Evolutionary conservation across 2,888 invertebrate species (phyloP).

Genomic region (Adelognathus sp.): DNA sequence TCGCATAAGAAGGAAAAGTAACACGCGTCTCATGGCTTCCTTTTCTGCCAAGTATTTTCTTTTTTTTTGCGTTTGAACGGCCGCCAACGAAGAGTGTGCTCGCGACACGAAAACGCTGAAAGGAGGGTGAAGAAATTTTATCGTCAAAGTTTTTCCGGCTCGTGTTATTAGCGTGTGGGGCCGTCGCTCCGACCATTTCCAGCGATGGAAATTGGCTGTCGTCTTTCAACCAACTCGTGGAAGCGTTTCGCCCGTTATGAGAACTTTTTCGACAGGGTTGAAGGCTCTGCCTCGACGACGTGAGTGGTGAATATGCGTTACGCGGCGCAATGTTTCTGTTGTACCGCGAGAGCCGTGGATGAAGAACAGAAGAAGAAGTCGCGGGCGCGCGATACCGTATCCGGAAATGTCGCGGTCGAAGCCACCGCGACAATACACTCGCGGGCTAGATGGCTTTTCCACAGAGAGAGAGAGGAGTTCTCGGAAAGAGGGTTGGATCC

Average conservation of each 20-base stretch:
- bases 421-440: constrained; percentile 40
- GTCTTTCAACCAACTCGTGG: background rate
- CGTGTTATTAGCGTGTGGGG: constrained; percentile 41
- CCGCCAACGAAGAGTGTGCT: constrained; percentile 7
- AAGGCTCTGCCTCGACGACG: constrained; percentile 10
- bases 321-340: background rate
- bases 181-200: background rate
- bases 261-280: constrained; percentile 32
- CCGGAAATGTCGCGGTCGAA: constrained; percentile 54
- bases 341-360: background rate
- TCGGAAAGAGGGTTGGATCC: constrained; percentile 40
- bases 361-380: constrained; percentile 4
- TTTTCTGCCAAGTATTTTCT: constrained; percentile 3
- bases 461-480: constrained; percentile 50
- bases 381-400: constrained; percentile 30
- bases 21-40: constrained; percentile 14
- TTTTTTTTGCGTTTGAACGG: background rate
- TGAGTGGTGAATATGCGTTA: constrained; percentile 24
- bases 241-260: constrained; percentile 12
- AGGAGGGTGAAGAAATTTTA: constrained; percentile 47
- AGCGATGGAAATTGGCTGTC: constrained; percentile 1
- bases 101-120: background rate
- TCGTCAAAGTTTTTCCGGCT: constrained; percentile 49
- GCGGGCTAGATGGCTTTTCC: constrained; percentile 20
- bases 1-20: background rate